Evolutionary conservation across 2,888 invertebrate genomes (phyloP).

Genomic region (Pelosia muscerda): DNA sequence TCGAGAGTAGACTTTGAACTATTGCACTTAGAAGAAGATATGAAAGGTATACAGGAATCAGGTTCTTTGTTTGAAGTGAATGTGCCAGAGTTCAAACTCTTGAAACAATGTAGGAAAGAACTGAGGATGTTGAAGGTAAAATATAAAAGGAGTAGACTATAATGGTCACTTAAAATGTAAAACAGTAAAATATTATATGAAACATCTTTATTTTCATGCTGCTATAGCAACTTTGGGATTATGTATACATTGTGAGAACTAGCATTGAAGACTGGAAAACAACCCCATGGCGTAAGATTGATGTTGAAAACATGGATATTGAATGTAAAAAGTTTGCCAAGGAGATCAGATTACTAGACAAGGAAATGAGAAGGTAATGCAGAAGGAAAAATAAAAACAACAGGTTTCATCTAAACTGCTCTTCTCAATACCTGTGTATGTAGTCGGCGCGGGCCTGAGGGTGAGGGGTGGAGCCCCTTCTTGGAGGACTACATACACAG

Average conservation of each 20-base stretch:
- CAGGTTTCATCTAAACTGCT: too few species aligned
- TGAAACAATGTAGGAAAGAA: conserved; percentile 97
- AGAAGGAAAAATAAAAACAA: not conserved
- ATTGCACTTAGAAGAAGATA: conserved; percentile 93
- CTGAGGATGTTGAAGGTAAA: conserved; percentile 93
- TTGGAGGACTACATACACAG: too few species aligned
- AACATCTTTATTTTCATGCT: not conserved
- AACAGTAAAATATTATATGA: not conserved
- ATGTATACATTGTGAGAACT: conserved; percentile 95
- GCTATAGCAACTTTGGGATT: conserved; percentile 97
- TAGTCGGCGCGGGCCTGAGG: too few species aligned
- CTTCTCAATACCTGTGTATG: too few species aligned
- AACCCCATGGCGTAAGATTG: conserved; percentile 98
- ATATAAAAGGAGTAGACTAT: not conserved
- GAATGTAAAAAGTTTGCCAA: conserved; percentile 99
- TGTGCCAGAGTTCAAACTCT: conserved; percentile 96
- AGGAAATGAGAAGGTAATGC: conserved; percentile 94
- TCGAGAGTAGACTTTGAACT: conserved; percentile 93
- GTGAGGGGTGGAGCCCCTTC: too few species aligned
- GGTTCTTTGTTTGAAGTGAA: conserved; percentile 98
- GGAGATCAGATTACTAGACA: conserved; percentile 96
- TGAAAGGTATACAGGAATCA: conserved; percentile 94
- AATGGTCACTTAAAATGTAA: not conserved
- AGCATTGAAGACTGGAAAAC: conserved; percentile 99
- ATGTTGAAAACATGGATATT: conserved; percentile 99